Percentiles rank a stretch among this genome's conserved stretches.
Conservation (phyloP, 2,113 vertebrate genomes). For the Elgaria multicarinata region DNA sequence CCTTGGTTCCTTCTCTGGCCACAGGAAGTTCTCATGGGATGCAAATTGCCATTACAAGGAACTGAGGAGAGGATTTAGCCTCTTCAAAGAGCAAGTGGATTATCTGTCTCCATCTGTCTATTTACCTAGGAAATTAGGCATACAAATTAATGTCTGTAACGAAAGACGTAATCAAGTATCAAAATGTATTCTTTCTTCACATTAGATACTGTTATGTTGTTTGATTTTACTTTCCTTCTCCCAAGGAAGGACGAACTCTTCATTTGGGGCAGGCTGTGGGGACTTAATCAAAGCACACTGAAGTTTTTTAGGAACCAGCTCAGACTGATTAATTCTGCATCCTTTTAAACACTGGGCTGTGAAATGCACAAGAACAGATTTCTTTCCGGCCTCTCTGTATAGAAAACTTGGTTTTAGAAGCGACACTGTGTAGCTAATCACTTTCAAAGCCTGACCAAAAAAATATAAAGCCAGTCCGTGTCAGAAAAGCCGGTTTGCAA, state of each 20-base stretch:
- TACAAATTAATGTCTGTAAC: not conserved
- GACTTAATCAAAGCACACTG: not conserved
- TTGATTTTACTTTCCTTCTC: constrained; percentile 5
- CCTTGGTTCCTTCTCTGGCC: too few species aligned
- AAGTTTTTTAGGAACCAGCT: not conserved
- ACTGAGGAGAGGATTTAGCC: not conserved
- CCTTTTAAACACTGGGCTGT: not conserved
- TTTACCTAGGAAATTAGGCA: not conserved
- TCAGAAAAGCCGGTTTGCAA: not conserved
- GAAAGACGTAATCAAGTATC: not conserved
- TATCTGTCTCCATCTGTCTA: not conserved
- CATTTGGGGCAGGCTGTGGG: not conserved
- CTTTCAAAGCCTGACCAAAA: not conserved
- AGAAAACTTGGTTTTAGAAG: not conserved
- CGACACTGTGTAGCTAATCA: not conserved
- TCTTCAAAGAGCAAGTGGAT: not conserved
- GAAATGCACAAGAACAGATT: constrained; percentile 1
- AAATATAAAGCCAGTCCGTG: not conserved
- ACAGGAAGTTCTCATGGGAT: not conserved
- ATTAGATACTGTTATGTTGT: not conserved
- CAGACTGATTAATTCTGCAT: constrained; percentile 16
- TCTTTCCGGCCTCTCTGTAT: not conserved
- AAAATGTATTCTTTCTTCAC: not conserved
- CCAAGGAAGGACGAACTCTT: too few species aligned
- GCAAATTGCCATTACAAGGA: not conserved